These are phyloP conservation scores for Ommatoiulus sabulosus DNA, from an alignment of 2,888 invertebrate species.

Conservation along the genomic window DNA sequence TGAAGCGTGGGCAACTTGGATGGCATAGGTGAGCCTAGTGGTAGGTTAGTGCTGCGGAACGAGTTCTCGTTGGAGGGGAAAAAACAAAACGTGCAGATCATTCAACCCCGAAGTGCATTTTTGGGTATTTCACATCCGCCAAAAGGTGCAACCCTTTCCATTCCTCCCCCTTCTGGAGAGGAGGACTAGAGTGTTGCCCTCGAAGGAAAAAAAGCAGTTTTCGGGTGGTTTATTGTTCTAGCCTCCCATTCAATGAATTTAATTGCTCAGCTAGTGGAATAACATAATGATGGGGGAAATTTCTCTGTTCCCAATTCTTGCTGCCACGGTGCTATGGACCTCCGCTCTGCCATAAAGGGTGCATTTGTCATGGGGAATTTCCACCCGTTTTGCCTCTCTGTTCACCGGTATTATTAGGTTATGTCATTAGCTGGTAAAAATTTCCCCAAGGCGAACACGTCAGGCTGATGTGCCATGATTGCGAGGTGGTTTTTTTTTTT, in stretches of 20 bases:
- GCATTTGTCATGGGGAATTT: not conserved
- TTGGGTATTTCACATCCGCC: slow-evolving; percentile 3
- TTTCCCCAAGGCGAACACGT: slow-evolving; percentile 19
- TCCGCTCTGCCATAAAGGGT: not conserved
- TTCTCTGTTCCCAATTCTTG: not conserved
- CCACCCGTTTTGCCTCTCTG: not conserved
- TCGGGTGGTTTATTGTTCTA: not conserved
- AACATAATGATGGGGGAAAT: not conserved
- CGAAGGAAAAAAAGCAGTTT: not conserved
- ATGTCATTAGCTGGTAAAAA: not conserved
- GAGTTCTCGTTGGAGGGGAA: not conserved
- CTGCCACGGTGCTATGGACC: not conserved
- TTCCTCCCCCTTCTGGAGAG: too few relatives aligned
- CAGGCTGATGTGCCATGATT: not conserved
- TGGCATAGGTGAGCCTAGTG: not conserved
- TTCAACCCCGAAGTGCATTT: not conserved
- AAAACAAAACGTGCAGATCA: not conserved
- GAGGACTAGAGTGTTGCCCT: too few relatives aligned
- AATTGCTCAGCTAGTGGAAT: not conserved
- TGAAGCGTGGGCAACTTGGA: not conserved
- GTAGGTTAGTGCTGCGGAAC: not conserved
- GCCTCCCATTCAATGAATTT: not conserved
- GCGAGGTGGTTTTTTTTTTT: too few relatives aligned
- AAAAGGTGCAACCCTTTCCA: not conserved
- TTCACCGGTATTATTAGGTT: not conserved